Conservation (phyloP, 2,113 vertebrate genomes). For the Plecturocebus donacophilus region DNA sequence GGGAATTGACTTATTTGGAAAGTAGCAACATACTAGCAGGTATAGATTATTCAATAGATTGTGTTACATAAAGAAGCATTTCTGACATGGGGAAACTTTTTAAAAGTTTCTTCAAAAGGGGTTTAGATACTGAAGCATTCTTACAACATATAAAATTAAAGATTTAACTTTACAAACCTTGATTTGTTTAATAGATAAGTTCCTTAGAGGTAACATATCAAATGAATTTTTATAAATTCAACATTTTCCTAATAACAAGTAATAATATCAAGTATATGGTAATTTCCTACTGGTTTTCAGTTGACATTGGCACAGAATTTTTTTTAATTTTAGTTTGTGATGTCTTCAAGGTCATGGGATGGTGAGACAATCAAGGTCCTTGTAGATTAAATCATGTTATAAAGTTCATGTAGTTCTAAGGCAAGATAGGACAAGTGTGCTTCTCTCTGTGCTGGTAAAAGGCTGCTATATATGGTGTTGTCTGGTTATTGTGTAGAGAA, state of each 20-base stretch:
- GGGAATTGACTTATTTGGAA: not conserved
- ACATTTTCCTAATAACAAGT: not conserved
- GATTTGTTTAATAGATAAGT: constrained; percentile 2
- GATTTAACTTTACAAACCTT: not conserved
- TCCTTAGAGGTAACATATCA: not conserved
- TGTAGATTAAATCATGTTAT: not conserved
- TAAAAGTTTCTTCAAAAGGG: not conserved
- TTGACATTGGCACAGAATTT: not conserved
- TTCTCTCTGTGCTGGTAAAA: not conserved
- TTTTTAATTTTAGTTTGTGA: not conserved
- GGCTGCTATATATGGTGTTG: not conserved
- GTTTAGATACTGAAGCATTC: not conserved
- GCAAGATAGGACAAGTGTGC: not conserved
- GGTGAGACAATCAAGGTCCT: not conserved
- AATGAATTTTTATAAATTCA: constrained; percentile 44
- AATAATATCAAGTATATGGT: not conserved
- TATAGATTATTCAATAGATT: not conserved
- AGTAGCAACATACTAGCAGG: not conserved
- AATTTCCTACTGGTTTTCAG: constrained; percentile 14
- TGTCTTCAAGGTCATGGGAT: not conserved
- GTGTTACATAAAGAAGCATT: not conserved
- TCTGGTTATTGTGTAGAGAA: not conserved
- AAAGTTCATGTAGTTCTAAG: not conserved
- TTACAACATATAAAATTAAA: not conserved
- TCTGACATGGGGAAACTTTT: not conserved